Evolutionary conservation across 2,113 vertebrate genomes (phyloP).

Genomic region (Baryphthengus martii): DNA sequence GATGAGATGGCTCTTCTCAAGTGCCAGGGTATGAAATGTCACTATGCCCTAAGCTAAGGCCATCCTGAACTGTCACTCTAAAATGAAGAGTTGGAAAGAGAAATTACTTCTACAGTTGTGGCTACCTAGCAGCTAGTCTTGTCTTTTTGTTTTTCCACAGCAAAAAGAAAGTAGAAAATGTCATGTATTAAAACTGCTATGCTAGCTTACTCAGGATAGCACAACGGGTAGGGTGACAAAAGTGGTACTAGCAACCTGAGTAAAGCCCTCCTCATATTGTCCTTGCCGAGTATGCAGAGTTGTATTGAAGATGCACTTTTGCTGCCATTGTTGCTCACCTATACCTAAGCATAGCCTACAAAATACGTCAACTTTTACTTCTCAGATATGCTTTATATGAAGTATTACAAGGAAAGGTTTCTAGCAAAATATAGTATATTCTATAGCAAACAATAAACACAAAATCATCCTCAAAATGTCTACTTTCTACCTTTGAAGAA

Average conservation of each 20-base stretch:
- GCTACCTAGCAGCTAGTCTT: not conserved
- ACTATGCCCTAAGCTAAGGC: not conserved
- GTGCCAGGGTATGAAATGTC: not conserved
- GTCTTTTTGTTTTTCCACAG: not conserved
- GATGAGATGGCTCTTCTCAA: not conserved
- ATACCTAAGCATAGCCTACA: no score
- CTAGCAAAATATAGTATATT: not conserved
- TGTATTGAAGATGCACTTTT: not conserved
- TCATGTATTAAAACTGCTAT: not conserved
- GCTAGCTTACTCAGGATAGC: not conserved
- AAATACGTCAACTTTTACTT: not conserved
- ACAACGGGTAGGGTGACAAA: not conserved
- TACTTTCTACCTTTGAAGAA: not conserved
- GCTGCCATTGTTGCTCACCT: not conserved
- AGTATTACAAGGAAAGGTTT: not conserved
- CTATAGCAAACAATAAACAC: not conserved
- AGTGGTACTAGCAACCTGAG: not conserved
- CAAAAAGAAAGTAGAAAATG: not conserved
- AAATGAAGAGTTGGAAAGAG: not conserved
- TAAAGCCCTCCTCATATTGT: not conserved
- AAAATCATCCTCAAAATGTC: not conserved
- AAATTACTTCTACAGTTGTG: not conserved
- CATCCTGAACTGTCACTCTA: not conserved
- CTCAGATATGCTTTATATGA: not conserved
- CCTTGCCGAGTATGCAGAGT: not conserved